Percentiles rank a stretch among this genome's conserved stretches.
Evolutionary conservation across 2,113 vertebrate genomes (phyloP).

Genomic region (Pluvialis apricaria): DNA sequence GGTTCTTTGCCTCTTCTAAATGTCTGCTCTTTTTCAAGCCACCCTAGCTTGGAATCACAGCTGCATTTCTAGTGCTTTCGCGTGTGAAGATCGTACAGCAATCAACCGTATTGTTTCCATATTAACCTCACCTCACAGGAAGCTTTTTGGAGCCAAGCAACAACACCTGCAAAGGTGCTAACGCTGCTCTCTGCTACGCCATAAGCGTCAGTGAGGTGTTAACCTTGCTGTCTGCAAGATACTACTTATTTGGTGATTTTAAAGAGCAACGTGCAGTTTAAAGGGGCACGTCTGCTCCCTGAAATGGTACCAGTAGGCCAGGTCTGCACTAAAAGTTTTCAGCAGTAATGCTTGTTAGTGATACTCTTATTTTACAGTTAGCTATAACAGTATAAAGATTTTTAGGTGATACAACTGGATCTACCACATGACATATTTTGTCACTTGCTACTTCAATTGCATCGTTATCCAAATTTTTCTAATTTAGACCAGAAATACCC

Average conservation of each 20-base stretch:
- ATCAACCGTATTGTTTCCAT: neutral
- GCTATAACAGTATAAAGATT: neutral
- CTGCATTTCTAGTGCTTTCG: neutral
- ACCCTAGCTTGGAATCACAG: neutral
- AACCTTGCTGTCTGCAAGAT: neutral
- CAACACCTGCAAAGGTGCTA: neutral
- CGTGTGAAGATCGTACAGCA: neutral
- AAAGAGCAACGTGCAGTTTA: neutral
- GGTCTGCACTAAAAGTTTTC: neutral
- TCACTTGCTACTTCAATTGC: neutral
- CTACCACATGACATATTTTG: neutral
- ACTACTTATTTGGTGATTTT: neutral
- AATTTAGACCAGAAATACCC: neutral
- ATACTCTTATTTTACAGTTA: neutral
- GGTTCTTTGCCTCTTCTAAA: neutral
- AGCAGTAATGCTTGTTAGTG: neutral
- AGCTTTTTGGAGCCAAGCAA: neutral
- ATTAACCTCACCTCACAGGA: neutral
- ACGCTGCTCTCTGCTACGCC: fast-evolving
- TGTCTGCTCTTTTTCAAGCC: neutral
- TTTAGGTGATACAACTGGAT: neutral
- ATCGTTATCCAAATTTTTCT: neutral
- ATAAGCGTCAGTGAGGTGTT: neutral
- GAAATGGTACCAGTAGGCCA: neutral
- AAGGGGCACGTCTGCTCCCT: neutral